Evolutionary conservation across 2,113 vertebrate genomes (phyloP).

Genomic region (Oenanthe melanoleuca): DNA sequence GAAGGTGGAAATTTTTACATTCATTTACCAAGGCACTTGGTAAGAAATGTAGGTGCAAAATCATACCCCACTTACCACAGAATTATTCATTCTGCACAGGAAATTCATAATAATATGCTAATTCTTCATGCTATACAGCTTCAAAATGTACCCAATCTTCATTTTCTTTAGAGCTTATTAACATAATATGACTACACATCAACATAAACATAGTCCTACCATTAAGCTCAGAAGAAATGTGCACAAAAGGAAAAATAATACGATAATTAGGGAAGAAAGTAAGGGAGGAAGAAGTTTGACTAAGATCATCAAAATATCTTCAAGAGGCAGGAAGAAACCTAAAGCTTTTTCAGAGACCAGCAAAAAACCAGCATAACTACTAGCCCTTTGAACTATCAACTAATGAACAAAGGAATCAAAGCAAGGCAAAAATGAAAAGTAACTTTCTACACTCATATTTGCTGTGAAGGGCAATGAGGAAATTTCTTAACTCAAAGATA

Average conservation of each 20-base stretch:
- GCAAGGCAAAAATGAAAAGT: neutral
- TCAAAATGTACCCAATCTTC: neutral
- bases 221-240: neutral
- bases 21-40: neutral
- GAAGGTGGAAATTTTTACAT: neutral
- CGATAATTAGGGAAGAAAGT: neutral
- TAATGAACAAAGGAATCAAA: neutral
- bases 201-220: neutral
- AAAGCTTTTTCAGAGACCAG: neutral
- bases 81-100: neutral
- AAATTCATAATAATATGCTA: neutral
- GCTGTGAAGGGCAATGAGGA: neutral
- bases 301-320: neutral
- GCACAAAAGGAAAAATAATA: neutral
- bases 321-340: neutral
- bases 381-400: neutral
- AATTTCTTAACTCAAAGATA: slow-evolving; percentile 37
- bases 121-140: neutral
- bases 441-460: neutral
- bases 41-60: neutral
- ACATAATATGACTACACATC: neutral
- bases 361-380: neutral
- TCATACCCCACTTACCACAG: neutral
- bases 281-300: neutral
- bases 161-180: neutral